Conservation (phyloP, 2,113 vertebrate species). For the Phylloscopus trochilus region DNA sequence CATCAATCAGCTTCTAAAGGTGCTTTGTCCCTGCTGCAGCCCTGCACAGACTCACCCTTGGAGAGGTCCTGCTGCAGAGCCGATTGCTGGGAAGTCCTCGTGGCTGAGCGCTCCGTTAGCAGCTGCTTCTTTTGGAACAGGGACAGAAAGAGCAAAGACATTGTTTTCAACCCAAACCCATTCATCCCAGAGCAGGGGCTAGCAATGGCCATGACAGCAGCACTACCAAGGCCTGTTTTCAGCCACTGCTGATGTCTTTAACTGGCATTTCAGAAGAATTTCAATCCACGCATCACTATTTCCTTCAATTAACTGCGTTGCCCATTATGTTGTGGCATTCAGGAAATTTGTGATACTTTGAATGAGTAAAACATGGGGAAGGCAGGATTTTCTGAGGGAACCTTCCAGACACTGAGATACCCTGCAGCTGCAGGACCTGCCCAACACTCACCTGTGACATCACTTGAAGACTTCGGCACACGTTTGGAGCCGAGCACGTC, state of each 20-base stretch:
- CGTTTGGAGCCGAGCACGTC: conserved; percentile 64
- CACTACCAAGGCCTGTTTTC: neutral
- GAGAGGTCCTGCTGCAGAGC: conserved; percentile 45
- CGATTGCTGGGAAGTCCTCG: conserved; percentile 80
- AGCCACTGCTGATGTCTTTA: neutral
- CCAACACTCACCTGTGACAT: conserved; percentile 75
- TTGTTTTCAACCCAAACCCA: neutral
- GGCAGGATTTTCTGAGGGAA: neutral
- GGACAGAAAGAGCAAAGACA: conserved; percentile 16
- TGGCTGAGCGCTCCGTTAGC: conserved; percentile 68
- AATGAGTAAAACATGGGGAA: neutral
- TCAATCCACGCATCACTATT: neutral
- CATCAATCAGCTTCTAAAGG: neutral
- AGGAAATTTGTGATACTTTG: neutral
- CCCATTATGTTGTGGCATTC: neutral
- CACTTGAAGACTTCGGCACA: conserved; percentile 59
- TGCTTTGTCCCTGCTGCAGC: neutral
- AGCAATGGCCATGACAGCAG: neutral
- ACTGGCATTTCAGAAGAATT: neutral
- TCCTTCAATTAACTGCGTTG: neutral
- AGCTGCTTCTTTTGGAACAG: conserved; percentile 70
- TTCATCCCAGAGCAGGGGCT: neutral
- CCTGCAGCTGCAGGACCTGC: neutral
- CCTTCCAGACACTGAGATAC: neutral
- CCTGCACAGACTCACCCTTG: conserved; percentile 64